Percentiles rank a stretch among this genome's conserved stretches.
These are phyloP conservation scores for Amiota communis DNA, from an alignment of 2,888 invertebrate genomes.

Conservation along the genomic window DNA sequence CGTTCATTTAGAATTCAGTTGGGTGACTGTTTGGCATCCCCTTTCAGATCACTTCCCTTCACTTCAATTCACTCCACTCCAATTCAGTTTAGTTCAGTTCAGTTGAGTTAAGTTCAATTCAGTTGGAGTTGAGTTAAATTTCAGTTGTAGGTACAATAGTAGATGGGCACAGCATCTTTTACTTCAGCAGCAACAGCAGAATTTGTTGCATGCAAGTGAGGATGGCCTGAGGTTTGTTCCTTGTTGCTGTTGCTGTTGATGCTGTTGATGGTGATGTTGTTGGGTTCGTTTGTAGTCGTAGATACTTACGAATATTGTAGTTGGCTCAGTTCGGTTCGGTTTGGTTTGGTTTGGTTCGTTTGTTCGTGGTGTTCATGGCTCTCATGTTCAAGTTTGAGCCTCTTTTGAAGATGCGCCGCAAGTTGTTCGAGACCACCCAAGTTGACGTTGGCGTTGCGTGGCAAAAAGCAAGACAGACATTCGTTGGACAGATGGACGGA, in stretches of 20 bases:
- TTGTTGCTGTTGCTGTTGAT: conserved; percentile 35
- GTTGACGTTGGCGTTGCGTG: conserved; percentile 56
- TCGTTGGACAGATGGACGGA: conserved; percentile 1
- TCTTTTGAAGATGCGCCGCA: conserved; percentile 71
- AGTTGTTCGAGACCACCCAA: conserved; percentile 72
- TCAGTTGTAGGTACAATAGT: background rate
- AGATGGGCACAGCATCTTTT: background rate
- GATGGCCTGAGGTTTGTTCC: conserved; percentile 31
- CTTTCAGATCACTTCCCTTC: conserved; percentile 30
- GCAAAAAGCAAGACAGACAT: conserved; percentile 41
- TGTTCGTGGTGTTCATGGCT: conserved; percentile 45
- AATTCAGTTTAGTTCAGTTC: background rate
- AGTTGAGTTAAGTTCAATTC: conserved; percentile 2
- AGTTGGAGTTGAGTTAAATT: background rate
- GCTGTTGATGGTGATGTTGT: conserved; percentile 9
- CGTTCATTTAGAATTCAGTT: conserved; percentile 69
- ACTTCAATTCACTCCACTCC: conserved; percentile 26
- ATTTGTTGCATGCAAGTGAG: conserved; percentile 33
- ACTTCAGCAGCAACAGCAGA: background rate
- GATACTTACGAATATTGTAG: background rate
- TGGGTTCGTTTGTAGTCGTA: conserved; percentile 28
- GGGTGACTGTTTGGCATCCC: conserved; percentile 50
- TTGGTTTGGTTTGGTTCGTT: conserved; percentile 33
- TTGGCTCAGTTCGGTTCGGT: conserved; percentile 32
- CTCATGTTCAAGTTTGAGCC: conserved; percentile 68